Evolutionary conservation across 1,140 invertebrate species (phyloP), one percentile per base, ranked within the genome.

Genomic region (Dendroctonus ponderosae): DNA sequence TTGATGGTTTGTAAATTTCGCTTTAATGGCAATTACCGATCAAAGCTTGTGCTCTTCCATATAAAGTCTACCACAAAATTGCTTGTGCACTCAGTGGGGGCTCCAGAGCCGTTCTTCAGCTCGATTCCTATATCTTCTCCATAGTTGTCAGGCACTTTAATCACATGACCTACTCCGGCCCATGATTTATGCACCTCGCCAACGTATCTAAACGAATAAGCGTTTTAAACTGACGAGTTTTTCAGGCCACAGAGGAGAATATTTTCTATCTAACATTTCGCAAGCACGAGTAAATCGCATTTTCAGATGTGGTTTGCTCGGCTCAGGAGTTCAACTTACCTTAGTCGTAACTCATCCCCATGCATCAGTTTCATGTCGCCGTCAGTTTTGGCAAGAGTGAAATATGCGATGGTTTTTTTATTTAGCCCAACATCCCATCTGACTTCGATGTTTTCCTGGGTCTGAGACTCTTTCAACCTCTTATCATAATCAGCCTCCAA

Each of bases 321-420:
- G n/a, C n/a, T n/a, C n/a, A n/a, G n/a, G n/a, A n/a, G 7, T 3
- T 38, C 11, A 42, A 50, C 44, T 39, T 37, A 60, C 56, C 56
- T 53, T 41, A 99, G 81, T 67, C 94, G 85, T 15, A 99, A 79
- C 80, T 99, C 97, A 84, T 99, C 98, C 14, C 97, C 98, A 76
- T 98, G 96, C 97, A 99, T 99, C n/a, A 99, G 79, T 79, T 98
- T 94, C 92, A 98, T 97, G 75, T 98, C 96, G 71, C 95, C 94
- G 76, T 98, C 95, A 7, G 95, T 97, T 80, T 98, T 97, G 0
- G 96, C 94, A n/a, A 99, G 81, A 71, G 93, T 94, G 74, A 99
- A 99, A 79, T 96, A 97, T 0, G 97, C 97, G 60, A 97, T 97
- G 0, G 91, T 94, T 74, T 99, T 98, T 79, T 99, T 99, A 77